These are phyloP conservation scores for Rhabdomys pumilio DNA, from an alignment of 2,797 vertebrate genomes.

Conservation along the genomic window DNA sequence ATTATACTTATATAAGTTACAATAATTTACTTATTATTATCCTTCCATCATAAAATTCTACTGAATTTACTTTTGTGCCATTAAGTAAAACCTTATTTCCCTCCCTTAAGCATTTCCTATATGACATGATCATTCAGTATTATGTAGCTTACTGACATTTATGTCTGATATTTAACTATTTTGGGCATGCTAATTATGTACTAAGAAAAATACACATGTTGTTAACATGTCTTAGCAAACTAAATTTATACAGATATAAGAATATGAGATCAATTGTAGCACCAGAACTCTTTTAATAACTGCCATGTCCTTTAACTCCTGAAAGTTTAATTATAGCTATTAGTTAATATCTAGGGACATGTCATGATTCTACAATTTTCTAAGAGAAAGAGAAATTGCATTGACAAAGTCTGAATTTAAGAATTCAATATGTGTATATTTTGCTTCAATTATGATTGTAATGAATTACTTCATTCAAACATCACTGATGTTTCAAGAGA, in stretches of 20 bases:
- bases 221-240: neutral
- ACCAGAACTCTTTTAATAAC: neutral
- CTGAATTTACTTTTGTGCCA: neutral
- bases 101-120: neutral
- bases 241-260: neutral
- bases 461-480: neutral
- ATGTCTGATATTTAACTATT: neutral
- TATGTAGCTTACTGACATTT: neutral
- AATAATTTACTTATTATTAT: neutral
- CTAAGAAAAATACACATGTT: neutral
- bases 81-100: neutral
- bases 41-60: neutral
- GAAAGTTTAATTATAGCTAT: neutral
- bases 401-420: neutral
- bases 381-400: neutral
- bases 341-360: neutral
- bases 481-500: neutral
- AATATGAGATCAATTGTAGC: neutral
- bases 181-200: neutral
- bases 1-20: neutral
- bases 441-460: neutral
- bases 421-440: neutral
- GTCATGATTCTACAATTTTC: neutral
- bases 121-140: neutral
- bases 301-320: neutral